Evolutionary conservation across 2,113 vertebrate species (phyloP).

Genomic region (Microtus ochrogaster): DNA sequence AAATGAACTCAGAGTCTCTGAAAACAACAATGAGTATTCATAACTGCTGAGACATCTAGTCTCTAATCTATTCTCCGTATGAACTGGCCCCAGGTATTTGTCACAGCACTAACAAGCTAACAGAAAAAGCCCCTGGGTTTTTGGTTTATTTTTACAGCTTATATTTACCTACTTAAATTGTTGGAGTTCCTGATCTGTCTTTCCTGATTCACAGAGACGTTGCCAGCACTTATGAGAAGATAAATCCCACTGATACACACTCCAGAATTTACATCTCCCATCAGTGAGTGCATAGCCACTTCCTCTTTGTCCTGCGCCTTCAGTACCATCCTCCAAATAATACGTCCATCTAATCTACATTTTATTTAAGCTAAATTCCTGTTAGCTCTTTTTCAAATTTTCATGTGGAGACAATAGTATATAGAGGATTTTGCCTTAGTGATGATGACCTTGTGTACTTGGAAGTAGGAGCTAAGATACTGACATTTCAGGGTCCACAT

Average conservation of each 20-base stretch:
- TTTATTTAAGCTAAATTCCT: neutral
- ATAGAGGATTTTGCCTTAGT: neutral
- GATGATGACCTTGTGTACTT: neutral
- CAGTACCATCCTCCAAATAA: slow-evolving; percentile 22
- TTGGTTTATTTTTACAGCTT: neutral
- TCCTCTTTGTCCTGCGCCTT: neutral
- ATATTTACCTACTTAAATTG: neutral
- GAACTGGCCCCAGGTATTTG: neutral
- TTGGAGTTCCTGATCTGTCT: slow-evolving; percentile 46
- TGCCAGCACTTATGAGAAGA: slow-evolving; percentile 10
- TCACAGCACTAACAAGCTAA: neutral
- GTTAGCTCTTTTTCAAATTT: neutral
- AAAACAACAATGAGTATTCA: neutral
- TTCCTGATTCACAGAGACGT: neutral
- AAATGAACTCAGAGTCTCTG: neutral
- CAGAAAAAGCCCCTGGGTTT: neutral
- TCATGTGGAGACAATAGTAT: neutral
- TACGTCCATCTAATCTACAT: neutral
- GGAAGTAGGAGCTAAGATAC: neutral
- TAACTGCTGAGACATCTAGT: neutral
- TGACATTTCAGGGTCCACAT: slow-evolving; percentile 41
- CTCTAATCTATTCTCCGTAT: neutral
- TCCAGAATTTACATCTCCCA: neutral
- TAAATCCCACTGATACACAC: slow-evolving; percentile 9
- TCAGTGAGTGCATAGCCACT: too few species aligned